Evolutionary conservation across 2,113 vertebrate genomes (phyloP), one percentile per base, ranked within the genome.

Genomic region (Callipepla californica): DNA sequence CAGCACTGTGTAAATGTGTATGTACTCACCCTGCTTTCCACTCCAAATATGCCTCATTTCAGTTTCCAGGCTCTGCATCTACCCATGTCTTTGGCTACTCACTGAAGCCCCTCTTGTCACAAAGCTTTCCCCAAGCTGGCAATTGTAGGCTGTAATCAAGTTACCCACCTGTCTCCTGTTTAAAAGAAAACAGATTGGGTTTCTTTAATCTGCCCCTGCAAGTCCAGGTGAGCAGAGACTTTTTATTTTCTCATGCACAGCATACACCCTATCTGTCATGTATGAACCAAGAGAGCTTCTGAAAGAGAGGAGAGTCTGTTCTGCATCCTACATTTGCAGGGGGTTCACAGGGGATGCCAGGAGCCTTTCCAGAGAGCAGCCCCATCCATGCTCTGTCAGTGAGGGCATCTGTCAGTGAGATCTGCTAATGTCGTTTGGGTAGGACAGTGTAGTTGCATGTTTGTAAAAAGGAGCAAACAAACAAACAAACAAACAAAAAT

Each of bases 61-160:
- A 21, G 11, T 40, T 76, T 67, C 51, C 79, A 90, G 51, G 51
- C 68, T 53, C 45, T 67, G 68, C 45, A 62, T 48, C 48, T 69
- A 19, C 22, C 58, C 34, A 11, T 59, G 44, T 70, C 45, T 61
- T 83, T 47, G 32, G 53, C 51, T 76, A 45, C 32, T 87, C 20
- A 16, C 7, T 70, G 58, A 84, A 87, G 63, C 61, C 45, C 45
- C 67, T 61, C 62, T 69, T 76, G 72, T 75, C 63, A 84, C 78
- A 90, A 72, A 72, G 68, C 40, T 76, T 76, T 50, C 75, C 79
- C 82, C 2, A 5, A 57, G 36, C 32, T 72, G 42, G 53, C 47
- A 36, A 70, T 70, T 87, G 55, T 11, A 62, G 67, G 17, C 57
- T 66, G 34, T 75, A 75, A 87, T 87, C 90, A 75, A 70, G 82